A percentile compares a stretch with the other conserved stretches of the same genome.
phyloP scores from a whole-genome alignment of 2,113 vertebrate genomes.

The Orycteropus afer region DNA sequence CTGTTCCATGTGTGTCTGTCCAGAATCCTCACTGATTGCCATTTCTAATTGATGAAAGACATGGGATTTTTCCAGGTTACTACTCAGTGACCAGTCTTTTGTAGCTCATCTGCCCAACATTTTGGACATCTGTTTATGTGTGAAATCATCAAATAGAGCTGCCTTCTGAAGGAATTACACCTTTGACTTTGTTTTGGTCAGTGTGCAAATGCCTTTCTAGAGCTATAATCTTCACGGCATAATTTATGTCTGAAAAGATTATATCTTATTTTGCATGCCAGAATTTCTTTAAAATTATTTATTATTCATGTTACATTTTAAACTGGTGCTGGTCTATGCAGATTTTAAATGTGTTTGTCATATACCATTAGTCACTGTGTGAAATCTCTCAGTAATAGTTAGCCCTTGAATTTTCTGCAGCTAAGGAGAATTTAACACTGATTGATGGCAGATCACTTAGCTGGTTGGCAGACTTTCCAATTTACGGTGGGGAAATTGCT shows the following conservation, averaged over 20 bases:
- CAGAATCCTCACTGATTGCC: background rate
- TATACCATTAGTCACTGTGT: slow-evolving; percentile 93
- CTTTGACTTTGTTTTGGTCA: slow-evolving; percentile 79
- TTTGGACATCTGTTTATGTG: slow-evolving; percentile 35
- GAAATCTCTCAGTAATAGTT: slow-evolving; percentile 92
- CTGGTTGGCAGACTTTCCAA: slow-evolving; percentile 95
- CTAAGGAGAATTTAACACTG: slow-evolving; percentile 93
- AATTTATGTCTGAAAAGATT: slow-evolving; percentile 84
- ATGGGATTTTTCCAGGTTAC: slow-evolving; percentile 8
- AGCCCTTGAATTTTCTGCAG: slow-evolving; percentile 89
- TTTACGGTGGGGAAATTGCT: slow-evolving; percentile 94
- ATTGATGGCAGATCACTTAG: slow-evolving; percentile 97
- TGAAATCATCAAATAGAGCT: slow-evolving; percentile 72
- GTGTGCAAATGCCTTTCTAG: slow-evolving; percentile 79
- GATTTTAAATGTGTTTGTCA: slow-evolving; percentile 94
- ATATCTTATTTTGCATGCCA: slow-evolving; percentile 84
- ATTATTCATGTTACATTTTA: slow-evolving; percentile 86
- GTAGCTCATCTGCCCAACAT: slow-evolving; percentile 21
- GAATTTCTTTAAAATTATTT: slow-evolving; percentile 84
- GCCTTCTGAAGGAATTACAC: slow-evolving; percentile 59
- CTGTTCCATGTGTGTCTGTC: slow-evolving; percentile 33
- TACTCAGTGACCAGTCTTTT: background rate
- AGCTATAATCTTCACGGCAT: slow-evolving; percentile 81
- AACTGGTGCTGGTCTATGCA: slow-evolving; percentile 87
- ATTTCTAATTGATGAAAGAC: slow-evolving; percentile 60